Evolutionary conservation across 23 tunicate genomes (phyloP), one percentile per base, ranked within the genome.

Genomic region (Trididemnum miniatum): DNA sequence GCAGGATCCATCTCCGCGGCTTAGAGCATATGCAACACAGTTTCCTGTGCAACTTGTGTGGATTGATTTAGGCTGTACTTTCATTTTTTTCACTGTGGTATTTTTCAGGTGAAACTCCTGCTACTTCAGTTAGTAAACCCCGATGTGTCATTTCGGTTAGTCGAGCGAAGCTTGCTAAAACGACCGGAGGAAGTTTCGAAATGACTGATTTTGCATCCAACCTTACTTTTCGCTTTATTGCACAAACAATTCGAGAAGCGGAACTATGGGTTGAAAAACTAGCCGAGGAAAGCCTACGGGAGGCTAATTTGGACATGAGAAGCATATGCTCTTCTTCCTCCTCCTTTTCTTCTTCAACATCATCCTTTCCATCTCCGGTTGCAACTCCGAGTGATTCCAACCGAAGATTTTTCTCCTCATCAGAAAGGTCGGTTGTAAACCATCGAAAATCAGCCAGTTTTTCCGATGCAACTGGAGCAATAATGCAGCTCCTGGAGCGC

Each of bases 261-360:
- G 87, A 89, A 36, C 31, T 59, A 23, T 89, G 94, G 94, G 94
- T 89, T 12, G 30, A 72, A 60, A 83, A 89, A 51, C 78, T 89
- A 31, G 74, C 86, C 24, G 77, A 78, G 30, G 94, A 89, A 72
- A 89, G 94, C 65, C 67, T 76, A 20, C 80, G 94, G 26, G 94
- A 89, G 59, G 88, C 94, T 23, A 89, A 89, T 1, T 71, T 89
- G 77, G 94, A 89, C 81, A 89, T 89, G 94, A 52, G 88, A 31
- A 89, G 94, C 65, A 78, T 89, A 12, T 89, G 94, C 94, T 89
- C 94, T 20, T 89, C 94, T 51, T 83, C 85, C 67, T 89, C 94
- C n/a, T 89, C 94, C 36, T 89, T 78, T 78, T 78, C 94, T 35
- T 89, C 94, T 35, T 85, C 83, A 65, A 85, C 89, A 7, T 85